phyloP scores from a whole-genome alignment of 2,113 vertebrate genomes.

The Circaetus gallicus region DNA sequence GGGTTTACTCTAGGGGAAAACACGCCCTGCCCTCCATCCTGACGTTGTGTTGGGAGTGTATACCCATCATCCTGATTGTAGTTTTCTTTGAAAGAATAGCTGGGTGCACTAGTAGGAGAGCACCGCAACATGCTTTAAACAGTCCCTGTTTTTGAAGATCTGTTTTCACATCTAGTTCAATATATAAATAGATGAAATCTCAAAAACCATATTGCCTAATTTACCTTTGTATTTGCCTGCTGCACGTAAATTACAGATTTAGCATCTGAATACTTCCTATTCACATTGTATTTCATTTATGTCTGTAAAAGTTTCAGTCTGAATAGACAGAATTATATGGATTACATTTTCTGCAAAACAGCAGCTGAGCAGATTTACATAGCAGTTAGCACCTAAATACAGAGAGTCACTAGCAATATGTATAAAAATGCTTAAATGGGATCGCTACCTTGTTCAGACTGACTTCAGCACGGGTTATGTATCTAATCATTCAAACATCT shows the following conservation, averaged over 20 bases:
- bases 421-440: neutral
- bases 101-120: neutral
- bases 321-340: neutral
- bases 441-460: neutral
- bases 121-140: neutral
- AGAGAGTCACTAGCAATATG: neutral
- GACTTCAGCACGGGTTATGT: neutral
- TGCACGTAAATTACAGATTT: neutral
- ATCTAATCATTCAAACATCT: neutral
- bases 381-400: constrained; percentile 3
- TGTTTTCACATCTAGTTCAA: neutral
- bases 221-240: neutral
- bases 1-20: neutral
- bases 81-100: neutral
- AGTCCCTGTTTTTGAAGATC: neutral
- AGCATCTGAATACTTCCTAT: neutral
- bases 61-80: neutral
- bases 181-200: neutral
- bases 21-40: neutral
- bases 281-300: neutral
- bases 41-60: neutral
- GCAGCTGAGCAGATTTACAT: constrained; percentile 38
- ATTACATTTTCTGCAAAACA: neutral
- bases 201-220: neutral
- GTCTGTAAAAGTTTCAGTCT: neutral